Base-by-base conservation (phyloP, 2,797 vertebrate species). In the Euthynnus affinis region DNA sequence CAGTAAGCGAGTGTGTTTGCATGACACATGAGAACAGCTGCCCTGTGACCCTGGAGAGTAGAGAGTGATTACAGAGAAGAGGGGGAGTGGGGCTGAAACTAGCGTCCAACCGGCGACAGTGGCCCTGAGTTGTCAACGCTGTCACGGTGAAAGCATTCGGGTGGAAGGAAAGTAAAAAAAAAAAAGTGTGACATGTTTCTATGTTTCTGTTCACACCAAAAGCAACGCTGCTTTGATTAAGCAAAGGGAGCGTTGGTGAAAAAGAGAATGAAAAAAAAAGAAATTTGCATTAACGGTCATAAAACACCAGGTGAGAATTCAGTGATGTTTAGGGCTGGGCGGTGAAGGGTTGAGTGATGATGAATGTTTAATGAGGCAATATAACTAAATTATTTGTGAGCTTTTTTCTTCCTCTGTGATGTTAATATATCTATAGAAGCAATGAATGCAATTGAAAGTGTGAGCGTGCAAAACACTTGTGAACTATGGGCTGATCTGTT, bases 1-100 rank as follows among this genome's bases (percentile, higher is more conserved):
- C 18, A 5, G 66, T 25, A 53, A 40, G 51, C 0, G 5, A 55
- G 74, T 69, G 74, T 76, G 74, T 76, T 59, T 83, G 86, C 71
- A 79, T 87, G 82, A 87, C 77, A 87, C 67, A 34, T 75, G 78
- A 92, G 58, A 89, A 42, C 89, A 89, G 82, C 81, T 58, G 46
- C 53, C 27, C 34, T 40, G 34, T 37, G 77, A 84, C 87, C 68
- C 68, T 78, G 71, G 73, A 78, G 86, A 83, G 62, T 69, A 66
- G 48, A 70, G 68, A 71, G 64, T 9, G 59, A 55, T 29, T 5
- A 53, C 40, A 59, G 23, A 56, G 37, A 27, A 34, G 40, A 42
- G 27, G 60, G 59, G 72, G 14, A 40, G 20, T 52, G 60, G 74
- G 40, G 18, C 42, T 64, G 84, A 85, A 88, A 87, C 82, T 40